Evolutionary conservation across 2,797 vertebrate species (phyloP).

Genomic region (Macropodus opercularis): DNA sequence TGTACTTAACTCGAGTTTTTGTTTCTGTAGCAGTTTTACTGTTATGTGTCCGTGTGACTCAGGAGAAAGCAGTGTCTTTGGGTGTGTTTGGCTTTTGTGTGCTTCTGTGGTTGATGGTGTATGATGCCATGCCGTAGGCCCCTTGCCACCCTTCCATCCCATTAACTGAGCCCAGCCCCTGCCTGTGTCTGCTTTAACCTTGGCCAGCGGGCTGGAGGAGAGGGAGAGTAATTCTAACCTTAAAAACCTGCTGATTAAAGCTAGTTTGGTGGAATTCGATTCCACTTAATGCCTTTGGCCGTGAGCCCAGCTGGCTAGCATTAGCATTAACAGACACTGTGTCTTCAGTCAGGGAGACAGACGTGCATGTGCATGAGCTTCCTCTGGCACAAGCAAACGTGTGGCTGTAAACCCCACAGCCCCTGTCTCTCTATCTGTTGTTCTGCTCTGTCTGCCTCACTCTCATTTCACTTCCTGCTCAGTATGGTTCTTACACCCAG

Average conservation of each 20-base stretch:
- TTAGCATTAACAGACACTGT: slow-evolving; percentile 91
- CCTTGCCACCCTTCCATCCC: slow-evolving; percentile 72
- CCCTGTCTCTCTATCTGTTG: slow-evolving; percentile 31
- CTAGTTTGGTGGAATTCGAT: slow-evolving; percentile 98
- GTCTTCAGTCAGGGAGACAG: slow-evolving; percentile 81
- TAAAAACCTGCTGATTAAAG: slow-evolving; percentile 99
- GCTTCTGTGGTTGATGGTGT: slow-evolving; percentile 27
- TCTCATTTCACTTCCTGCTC: slow-evolving; percentile 25
- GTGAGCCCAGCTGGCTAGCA: slow-evolving; percentile 89
- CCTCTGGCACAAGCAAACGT: slow-evolving; percentile 57
- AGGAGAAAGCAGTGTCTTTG: slow-evolving; percentile 9
- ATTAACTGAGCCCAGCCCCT: slow-evolving; percentile 84
- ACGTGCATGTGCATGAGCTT: slow-evolving; percentile 62
- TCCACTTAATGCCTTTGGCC: slow-evolving; percentile 98
- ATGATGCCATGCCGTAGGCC: slow-evolving; percentile 63
- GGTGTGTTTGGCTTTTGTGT: slow-evolving; percentile 25
- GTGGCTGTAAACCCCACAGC: slow-evolving; percentile 37
- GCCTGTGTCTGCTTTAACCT: slow-evolving; percentile 94
- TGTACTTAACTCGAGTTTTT: not conserved
- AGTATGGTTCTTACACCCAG: slow-evolving; percentile 8
- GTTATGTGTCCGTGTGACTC: slow-evolving; percentile 14
- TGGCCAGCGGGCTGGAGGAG: slow-evolving; percentile 91
- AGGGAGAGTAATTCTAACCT: slow-evolving; percentile 98
- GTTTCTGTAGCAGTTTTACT: not conserved
- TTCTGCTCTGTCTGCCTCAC: slow-evolving; percentile 21